phyloP scores from a whole-genome alignment of 2,797 vertebrate genomes.

The Clarias platycephalus region DNA sequence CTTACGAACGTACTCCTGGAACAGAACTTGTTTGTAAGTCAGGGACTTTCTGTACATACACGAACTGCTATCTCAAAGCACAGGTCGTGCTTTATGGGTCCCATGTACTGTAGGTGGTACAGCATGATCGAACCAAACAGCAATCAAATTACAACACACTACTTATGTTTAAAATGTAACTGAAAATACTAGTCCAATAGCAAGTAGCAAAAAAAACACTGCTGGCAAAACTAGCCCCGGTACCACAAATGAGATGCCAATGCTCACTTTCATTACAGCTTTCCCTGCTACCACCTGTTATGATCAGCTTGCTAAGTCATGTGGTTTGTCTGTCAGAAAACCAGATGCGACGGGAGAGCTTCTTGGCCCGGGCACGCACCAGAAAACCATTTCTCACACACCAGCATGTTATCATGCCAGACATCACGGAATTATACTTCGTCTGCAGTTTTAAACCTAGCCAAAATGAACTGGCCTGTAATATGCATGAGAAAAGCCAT shows the following conservation, averaged over 20 bases:
- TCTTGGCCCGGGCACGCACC: neutral
- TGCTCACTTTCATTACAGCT: neutral
- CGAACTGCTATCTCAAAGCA: too few relatives aligned
- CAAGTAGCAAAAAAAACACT: too few relatives aligned
- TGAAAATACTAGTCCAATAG: neutral
- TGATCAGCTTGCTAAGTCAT: neutral
- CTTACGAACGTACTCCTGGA: too few relatives aligned
- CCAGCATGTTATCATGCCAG: neutral
- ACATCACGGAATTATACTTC: slow-evolving; percentile 16
- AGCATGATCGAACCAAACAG: too few relatives aligned
- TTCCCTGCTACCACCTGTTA: neutral
- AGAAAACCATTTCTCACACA: neutral
- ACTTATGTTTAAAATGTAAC: neutral
- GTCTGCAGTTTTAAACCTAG: neutral
- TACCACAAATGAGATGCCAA: neutral
- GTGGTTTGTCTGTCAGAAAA: neutral
- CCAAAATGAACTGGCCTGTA: slow-evolving; percentile 24
- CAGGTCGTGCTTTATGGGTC: too few relatives aligned
- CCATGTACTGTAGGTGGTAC: too few relatives aligned
- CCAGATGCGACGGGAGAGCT: neutral
- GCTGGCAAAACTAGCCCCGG: neutral
- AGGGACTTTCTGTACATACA: too few relatives aligned
- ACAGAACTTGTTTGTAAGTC: too few relatives aligned
- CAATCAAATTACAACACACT: neutral
- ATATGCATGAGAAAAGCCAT: neutral